Evolutionary conservation across 2,113 vertebrate genomes (phyloP).

Genomic region (Glaucidium brasilianum): DNA sequence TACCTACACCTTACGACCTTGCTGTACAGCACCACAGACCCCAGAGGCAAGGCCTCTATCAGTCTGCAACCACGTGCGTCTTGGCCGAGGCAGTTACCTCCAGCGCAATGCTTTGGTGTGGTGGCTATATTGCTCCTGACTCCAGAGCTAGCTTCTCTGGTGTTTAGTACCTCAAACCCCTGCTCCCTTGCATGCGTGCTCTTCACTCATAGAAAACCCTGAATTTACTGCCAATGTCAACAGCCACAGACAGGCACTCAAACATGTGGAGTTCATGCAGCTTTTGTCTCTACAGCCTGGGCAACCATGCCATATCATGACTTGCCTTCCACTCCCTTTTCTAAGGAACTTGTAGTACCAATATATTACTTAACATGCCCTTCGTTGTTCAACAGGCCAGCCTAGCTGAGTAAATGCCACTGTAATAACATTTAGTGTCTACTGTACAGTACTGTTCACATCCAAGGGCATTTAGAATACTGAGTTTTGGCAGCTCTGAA

Average conservation of each 20-base stretch:
- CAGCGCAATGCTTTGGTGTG: neutral
- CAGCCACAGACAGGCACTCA: neutral
- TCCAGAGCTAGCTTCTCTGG: neutral
- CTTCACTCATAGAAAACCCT: neutral
- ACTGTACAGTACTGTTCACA: neutral
- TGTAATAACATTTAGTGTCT: neutral
- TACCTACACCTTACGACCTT: neutral
- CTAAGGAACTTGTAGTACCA: neutral
- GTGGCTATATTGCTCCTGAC: neutral
- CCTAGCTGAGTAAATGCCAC: neutral
- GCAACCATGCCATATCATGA: neutral
- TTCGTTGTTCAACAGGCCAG: neutral
- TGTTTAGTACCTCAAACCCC: neutral
- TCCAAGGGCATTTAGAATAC: neutral
- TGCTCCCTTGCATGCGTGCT: neutral
- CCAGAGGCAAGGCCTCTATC: neutral
- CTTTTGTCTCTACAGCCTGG: neutral
- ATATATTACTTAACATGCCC: neutral
- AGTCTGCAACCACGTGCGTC: rapidly evolving
- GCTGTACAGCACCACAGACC: neutral
- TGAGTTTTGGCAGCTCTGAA: neutral
- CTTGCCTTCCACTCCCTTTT: neutral
- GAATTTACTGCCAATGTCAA: neutral
- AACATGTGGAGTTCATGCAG: neutral
- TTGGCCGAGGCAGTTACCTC: neutral